Base-by-base conservation (phyloP, 1,140 invertebrate species). In the Notospermus geniculatus region DNA sequence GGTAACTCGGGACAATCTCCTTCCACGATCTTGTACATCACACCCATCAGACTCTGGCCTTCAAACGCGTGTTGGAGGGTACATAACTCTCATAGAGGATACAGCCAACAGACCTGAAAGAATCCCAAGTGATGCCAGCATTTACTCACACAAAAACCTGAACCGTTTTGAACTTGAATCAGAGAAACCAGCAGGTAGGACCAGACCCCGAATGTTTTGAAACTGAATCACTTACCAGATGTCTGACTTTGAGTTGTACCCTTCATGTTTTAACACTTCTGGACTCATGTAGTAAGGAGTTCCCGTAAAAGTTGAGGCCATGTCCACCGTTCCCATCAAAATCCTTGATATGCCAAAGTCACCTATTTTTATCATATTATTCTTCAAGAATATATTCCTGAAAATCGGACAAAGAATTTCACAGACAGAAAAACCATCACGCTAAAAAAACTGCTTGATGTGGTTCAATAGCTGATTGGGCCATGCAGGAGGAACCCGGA, bases 21-120 rank as follows among this genome's bases (percentile, higher is more conserved):
- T 57, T 81, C 78, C 2, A 80, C 76, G 50, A 82, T 80, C 67
- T 79, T 82, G 61, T 80, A 80, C 78, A 82, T 80, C n/a, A 82
- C 77, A 22, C 71, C 73, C 79, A 81, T 79, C 23, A 82, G 63
- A 53, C 77, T 74, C 59, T 77, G 71, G 1, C 78, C 78, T 54
- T 72, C 71, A 65, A 81, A 81, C 22, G 79, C 77, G 71, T 79
- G 78, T 32, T 74, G 64, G 41, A 74, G 62, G 0, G 78, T 68
- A 69, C 77, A 80, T 67, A 81, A 67, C 60, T n/a, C n/a, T 80
- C 79, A 70, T 77, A 80, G 43, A 80, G 52, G 43, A 80, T 75
- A 68, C 78, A 80, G 2, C 79, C 79, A 60, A 80, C 71, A 0
- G 76, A 79, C 77, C 77, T 78, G 54, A 13, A 60, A 59, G n/a